These are phyloP conservation scores for Eonycteris spelaea DNA, from an alignment of 2,113 vertebrate genomes.

Conservation along the genomic window DNA sequence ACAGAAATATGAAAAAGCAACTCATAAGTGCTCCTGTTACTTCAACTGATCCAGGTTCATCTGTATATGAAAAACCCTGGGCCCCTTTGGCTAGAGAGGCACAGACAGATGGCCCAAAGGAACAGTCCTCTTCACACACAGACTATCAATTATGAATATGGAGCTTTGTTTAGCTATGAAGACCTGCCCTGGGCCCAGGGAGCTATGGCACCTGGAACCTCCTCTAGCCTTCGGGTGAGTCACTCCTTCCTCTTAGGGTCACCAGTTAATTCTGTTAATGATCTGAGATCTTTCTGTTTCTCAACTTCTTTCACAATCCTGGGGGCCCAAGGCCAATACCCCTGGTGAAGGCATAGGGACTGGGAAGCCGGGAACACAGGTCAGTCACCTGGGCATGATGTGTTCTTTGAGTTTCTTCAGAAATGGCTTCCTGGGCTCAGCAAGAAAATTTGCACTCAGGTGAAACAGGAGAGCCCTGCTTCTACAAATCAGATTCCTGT, in stretches of 20 bases:
- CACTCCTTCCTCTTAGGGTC: neutral
- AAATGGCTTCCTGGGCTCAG: neutral
- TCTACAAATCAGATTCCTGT: neutral
- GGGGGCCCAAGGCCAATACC: neutral
- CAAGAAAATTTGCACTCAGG: neutral
- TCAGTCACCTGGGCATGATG: neutral
- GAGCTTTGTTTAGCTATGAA: neutral
- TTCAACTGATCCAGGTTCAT: neutral
- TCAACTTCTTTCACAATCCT: constrained; percentile 57
- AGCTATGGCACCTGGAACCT: neutral
- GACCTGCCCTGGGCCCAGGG: too few relatives aligned
- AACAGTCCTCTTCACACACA: too few relatives aligned
- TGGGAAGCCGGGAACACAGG: neutral
- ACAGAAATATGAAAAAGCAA: neutral
- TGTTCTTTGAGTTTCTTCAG: neutral
- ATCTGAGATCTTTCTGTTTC: constrained; percentile 53
- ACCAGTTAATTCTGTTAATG: constrained; percentile 61
- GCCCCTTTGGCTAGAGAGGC: neutral
- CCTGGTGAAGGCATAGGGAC: neutral
- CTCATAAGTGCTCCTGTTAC: neutral
- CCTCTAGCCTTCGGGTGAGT: neutral
- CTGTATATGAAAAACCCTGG: neutral
- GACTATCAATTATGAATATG: neutral
- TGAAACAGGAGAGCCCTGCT: neutral
- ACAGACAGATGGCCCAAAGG: neutral